Conservation (phyloP, 2,113 vertebrate genomes). For the Ailuropoda melanoleuca region DNA sequence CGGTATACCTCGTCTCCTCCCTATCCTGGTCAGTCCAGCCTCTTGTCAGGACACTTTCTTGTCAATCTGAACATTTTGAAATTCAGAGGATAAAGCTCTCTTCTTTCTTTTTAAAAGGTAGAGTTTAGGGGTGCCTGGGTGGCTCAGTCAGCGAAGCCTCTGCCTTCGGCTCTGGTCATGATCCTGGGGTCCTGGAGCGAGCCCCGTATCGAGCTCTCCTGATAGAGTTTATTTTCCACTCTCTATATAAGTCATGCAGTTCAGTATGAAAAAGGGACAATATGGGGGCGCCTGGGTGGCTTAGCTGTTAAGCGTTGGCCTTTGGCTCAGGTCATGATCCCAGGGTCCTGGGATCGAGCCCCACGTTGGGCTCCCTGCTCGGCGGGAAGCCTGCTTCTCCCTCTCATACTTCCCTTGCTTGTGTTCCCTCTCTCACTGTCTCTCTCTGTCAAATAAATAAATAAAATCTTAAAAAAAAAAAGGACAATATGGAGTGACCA, state of each 20-base stretch:
- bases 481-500: not conserved
- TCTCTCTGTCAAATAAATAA: too few relatives aligned
- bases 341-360: too few relatives aligned
- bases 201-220: too few relatives aligned
- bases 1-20: not conserved
- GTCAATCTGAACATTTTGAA: not conserved
- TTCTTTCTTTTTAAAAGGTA: conserved; percentile 1
- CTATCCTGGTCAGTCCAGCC: not conserved
- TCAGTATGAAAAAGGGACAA: not conserved
- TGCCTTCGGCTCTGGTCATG: not conserved
- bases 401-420: too few relatives aligned
- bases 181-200: not conserved
- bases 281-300: too few relatives aligned
- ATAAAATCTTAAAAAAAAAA: not conserved
- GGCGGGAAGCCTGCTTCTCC: too few relatives aligned
- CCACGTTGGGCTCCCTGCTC: too few relatives aligned
- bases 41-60: not conserved
- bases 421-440: too few relatives aligned
- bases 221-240: conserved; percentile 8
- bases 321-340: too few relatives aligned
- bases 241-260: not conserved
- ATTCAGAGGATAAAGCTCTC: not conserved
- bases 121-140: not conserved
- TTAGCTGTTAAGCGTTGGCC: too few relatives aligned
- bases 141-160: not conserved